phyloP scores from a whole-genome alignment of 2,113 vertebrate genomes.

The Ranitomeya variabilis region DNA sequence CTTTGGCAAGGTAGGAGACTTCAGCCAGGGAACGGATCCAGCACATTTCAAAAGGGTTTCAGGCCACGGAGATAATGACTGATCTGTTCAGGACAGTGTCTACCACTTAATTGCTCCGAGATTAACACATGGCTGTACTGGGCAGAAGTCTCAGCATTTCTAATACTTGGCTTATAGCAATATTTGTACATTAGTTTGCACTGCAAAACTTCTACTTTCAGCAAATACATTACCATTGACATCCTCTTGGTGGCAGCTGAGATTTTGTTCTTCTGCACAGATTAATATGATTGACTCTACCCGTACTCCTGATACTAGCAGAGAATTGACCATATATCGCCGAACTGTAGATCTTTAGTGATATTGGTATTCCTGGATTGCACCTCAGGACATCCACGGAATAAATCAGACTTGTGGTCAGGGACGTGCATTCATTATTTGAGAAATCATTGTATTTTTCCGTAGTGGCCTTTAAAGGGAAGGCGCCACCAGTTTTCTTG shows the following conservation, averaged over 20 bases:
- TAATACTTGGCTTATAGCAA: background rate
- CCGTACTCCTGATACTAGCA: background rate
- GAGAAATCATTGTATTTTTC: background rate
- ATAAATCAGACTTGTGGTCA: background rate
- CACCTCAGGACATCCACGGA: background rate
- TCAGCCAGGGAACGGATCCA: conserved; percentile 19
- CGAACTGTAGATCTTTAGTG: background rate
- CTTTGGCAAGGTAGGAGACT: conserved; percentile 82
- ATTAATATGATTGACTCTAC: background rate
- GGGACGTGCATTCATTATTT: background rate
- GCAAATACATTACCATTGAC: background rate
- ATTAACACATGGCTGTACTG: background rate
- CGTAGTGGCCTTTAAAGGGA: background rate
- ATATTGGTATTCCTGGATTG: background rate
- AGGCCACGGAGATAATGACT: conserved; percentile 7
- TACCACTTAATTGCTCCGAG: conserved; percentile 9
- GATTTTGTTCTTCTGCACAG: background rate
- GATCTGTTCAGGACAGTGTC: conserved; percentile 14
- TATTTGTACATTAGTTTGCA: background rate
- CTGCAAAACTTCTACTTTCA: background rate
- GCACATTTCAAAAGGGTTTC: conserved; percentile 31
- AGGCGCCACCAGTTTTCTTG: too few species aligned
- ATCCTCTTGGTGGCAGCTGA: background rate
- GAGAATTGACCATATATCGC: background rate
- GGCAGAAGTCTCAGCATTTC: background rate